Percentiles rank a stretch among this genome's conserved stretches.
Evolutionary conservation across 1,140 invertebrate genomes (phyloP).

Genomic region (Cyclina sinensis): DNA sequence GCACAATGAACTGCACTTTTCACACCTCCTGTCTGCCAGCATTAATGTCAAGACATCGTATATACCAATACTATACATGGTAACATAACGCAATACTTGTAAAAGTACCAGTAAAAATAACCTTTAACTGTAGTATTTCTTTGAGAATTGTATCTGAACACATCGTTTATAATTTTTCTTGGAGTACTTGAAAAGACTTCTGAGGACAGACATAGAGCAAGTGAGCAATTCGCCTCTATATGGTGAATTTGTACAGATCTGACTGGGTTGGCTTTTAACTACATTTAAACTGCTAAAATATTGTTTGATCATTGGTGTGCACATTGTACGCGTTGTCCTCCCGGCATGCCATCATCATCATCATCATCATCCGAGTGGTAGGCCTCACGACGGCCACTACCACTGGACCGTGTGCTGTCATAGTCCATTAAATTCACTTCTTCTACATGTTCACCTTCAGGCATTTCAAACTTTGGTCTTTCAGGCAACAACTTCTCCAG

Average conservation of each 20-base stretch:
- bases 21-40: no score
- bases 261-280: neutral
- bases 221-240: neutral
- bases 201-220: no score
- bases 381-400: conserved; percentile 92
- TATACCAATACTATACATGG: no score
- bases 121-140: no score
- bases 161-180: no score
- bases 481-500: conserved; percentile 92
- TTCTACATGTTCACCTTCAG: conserved; percentile 92
- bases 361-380: conserved; percentile 86
- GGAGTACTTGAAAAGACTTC: no score
- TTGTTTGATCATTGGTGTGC: conserved; percentile 91
- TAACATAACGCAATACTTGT: no score
- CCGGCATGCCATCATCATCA: conserved; percentile 86
- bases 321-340: conserved; percentile 92
- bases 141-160: no score
- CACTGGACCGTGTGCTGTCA: conserved; percentile 88
- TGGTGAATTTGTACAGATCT: neutral
- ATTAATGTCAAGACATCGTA: no score
- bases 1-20: no score
- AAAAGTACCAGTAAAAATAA: no score
- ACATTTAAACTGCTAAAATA: conserved; percentile 48
- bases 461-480: conserved; percentile 90
- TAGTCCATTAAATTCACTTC: conserved; percentile 94